Base-by-base conservation (phyloP, 2,888 invertebrate species). In the Ectobius pallidus region DNA sequence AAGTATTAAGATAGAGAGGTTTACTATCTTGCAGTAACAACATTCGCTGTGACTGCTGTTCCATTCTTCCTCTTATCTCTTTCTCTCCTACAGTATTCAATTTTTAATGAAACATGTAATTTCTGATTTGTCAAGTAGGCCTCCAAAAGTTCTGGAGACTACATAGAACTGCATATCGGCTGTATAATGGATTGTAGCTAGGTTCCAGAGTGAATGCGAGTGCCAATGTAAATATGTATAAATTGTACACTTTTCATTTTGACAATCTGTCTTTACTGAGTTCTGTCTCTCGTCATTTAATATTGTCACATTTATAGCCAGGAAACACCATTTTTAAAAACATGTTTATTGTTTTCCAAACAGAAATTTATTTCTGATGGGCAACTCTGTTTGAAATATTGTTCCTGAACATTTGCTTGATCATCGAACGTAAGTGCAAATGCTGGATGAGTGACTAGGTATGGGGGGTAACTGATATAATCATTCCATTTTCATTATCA, bases 221-320 rank as follows among this genome's bases (percentile, higher is more conserved):
- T 65, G 65, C 27, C 18, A 18, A 16, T 65, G 65, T 65, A 65
- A 65, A 65, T 65, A 65, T 65, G 65, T 65, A 65, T 65, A 65
- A 65, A 65, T 16, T 3, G n/a, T 3, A 58, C 58, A 20, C n/a
- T 58, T 58, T 58, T n/a, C n/a, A n/a, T n/a, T n/a, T 58, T 58
- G 14, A 58, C 32, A 32, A 58, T 16, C n/a, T 16, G 27, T 58
- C 30, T 58, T 58, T 58, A 30, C 30, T 58, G 30, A 30, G 6
- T 58, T 58, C 58, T 58, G 58, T 58, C n/a, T 58, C n/a, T n/a
- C 30, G 30, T 58, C 58, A 58, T 58, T 55, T 25, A 55, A 16
- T 16, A 30, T 58, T 58, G 58, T n/a, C 58, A 58, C 58, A 58
- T 25, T n/a, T n/a, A 58, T 30, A 58, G 27, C 58, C 27, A 11